Percentiles rank a stretch among this genome's conserved stretches.
Evolutionary conservation across 2,888 invertebrate genomes (phyloP).

Genomic region (Hypolimnas misippus): DNA sequence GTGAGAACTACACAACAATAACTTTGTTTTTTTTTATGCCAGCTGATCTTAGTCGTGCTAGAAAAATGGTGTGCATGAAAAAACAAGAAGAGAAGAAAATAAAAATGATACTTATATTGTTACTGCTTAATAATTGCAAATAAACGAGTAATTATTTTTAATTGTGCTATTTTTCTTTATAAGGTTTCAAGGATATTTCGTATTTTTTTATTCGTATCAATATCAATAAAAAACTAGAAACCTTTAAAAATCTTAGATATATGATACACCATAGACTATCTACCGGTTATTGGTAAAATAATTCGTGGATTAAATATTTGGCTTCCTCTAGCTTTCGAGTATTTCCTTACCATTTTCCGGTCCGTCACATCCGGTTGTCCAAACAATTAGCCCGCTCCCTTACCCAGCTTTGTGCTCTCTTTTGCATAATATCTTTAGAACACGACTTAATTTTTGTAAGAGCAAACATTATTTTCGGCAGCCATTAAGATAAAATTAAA

Average conservation of each 20-base stretch:
- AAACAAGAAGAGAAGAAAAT: no score
- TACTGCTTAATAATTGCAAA: no score
- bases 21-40: no score
- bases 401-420: slow-evolving; percentile 46
- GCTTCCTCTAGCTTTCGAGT: slow-evolving; percentile 54
- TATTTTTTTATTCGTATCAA: background rate
- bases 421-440: slow-evolving; percentile 58
- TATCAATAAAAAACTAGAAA: slow-evolving; percentile 3
- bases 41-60: no score
- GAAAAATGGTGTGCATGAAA: no score
- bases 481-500: slow-evolving; percentile 43
- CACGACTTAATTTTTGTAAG: slow-evolving; percentile 56
- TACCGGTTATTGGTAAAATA: slow-evolving; percentile 30
- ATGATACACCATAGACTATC: slow-evolving; percentile 22
- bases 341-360: slow-evolving; percentile 61
- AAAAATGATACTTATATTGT: no score
- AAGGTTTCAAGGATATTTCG: background rate
- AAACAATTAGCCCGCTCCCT: slow-evolving; percentile 61
- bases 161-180: no score
- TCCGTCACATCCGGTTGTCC: slow-evolving; percentile 61
- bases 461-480: slow-evolving; percentile 51
- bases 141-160: no score
- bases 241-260: slow-evolving; percentile 17
- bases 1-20: background rate
- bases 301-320: slow-evolving; percentile 44